These are phyloP conservation scores for Drosophila vallismaia DNA, from an alignment of 2,888 invertebrate genomes.

Conservation along the genomic window DNA sequence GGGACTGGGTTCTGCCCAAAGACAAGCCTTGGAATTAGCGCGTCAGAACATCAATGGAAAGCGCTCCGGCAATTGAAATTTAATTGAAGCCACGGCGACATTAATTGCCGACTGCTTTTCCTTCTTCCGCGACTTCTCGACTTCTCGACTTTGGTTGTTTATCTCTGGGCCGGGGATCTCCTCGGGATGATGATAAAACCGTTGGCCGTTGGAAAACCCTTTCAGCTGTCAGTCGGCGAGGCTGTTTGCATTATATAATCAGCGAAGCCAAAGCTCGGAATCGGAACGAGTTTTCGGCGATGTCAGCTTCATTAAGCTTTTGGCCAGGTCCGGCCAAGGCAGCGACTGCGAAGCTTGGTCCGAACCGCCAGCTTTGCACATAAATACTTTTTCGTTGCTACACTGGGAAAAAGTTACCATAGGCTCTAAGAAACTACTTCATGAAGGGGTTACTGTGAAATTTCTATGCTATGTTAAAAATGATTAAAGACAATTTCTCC, in stretches of 20 bases:
- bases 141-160: slow-evolving; percentile 18
- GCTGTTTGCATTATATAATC: slow-evolving; percentile 54
- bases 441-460: neutral
- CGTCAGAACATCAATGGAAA: slow-evolving; percentile 67
- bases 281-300: slow-evolving; percentile 41
- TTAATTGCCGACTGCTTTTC: slow-evolving; percentile 54
- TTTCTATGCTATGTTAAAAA: no score
- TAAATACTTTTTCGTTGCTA: slow-evolving; percentile 53
- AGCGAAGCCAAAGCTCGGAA: slow-evolving; percentile 35
- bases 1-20: slow-evolving; percentile 4
- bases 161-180: slow-evolving; percentile 11
- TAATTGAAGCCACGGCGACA: slow-evolving; percentile 56
- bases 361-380: slow-evolving; percentile 49
- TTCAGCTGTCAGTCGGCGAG: slow-evolving; percentile 35
- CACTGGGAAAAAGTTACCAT: neutral
- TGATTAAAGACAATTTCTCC: no score
- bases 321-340: slow-evolving; percentile 45
- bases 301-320: slow-evolving; percentile 61
- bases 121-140: slow-evolving; percentile 1
- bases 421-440: neutral
- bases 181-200: slow-evolving; percentile 21
- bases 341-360: slow-evolving; percentile 17
- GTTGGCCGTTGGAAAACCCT: slow-evolving; percentile 40
- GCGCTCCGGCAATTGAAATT: slow-evolving; percentile 57
- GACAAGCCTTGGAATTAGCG: slow-evolving; percentile 71